Evolutionary conservation across 2,888 invertebrate species (phyloP).

Genomic region (Diploptera punctata): DNA sequence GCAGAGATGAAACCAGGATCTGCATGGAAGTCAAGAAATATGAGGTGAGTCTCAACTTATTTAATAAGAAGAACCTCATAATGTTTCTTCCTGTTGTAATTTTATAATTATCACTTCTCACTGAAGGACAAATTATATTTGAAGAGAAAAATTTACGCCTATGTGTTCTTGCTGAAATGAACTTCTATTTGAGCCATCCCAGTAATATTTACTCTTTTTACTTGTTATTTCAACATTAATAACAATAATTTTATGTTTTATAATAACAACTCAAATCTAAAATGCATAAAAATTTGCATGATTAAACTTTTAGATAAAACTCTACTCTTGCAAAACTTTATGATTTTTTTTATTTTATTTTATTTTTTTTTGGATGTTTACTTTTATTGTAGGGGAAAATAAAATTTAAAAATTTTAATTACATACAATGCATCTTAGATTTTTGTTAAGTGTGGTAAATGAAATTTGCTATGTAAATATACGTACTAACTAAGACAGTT

Average conservation of each 20-base stretch:
- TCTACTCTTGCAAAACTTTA: neutral
- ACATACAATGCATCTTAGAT: conserved; percentile 17
- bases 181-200: neutral
- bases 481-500: conserved; percentile 19
- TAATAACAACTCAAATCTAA: conserved; percentile 4
- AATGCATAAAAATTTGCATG: neutral
- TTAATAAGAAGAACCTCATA: too few relatives aligned
- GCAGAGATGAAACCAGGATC: too few relatives aligned
- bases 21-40: too few relatives aligned
- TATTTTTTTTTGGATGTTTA: neutral
- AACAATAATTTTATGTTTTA: conserved; percentile 3
- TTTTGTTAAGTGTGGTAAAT: conserved; percentile 33
- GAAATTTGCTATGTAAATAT: conserved; percentile 38
- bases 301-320: neutral
- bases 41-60: too few relatives aligned
- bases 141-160: too few relatives aligned
- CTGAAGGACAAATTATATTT: too few relatives aligned
- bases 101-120: too few relatives aligned
- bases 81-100: too few relatives aligned
- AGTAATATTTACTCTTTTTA: neutral
- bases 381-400: neutral
- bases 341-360: neutral
- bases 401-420: neutral
- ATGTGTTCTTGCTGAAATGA: too few relatives aligned
- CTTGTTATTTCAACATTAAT: neutral